Percentiles rank a stretch among this genome's conserved stretches.
phyloP scores from a whole-genome alignment of 1,140 invertebrate species.

The Leptopilina clavipes region DNA sequence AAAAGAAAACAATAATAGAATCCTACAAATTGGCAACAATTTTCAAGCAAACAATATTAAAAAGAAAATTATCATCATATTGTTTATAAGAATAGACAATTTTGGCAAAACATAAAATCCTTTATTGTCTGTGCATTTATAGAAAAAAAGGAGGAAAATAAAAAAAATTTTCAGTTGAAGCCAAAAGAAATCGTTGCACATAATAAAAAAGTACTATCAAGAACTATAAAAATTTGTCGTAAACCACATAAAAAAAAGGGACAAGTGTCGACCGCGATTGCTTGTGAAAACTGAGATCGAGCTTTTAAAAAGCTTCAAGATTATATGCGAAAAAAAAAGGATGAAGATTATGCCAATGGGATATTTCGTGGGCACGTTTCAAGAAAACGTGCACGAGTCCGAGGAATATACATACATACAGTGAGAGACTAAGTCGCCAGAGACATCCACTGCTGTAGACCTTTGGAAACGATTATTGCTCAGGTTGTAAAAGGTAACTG shows the following conservation, averaged over 20 bases:
- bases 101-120: too few relatives aligned
- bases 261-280: not conserved
- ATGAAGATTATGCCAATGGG: constrained; percentile 10
- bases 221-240: not conserved
- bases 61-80: too few relatives aligned
- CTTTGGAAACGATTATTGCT: constrained; percentile 63
- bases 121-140: too few relatives aligned
- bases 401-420: constrained; percentile 17
- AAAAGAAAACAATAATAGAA: too few relatives aligned
- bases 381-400: constrained; percentile 19
- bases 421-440: constrained; percentile 25
- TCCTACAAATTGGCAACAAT: too few relatives aligned
- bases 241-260: not conserved
- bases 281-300: not conserved
- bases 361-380: constrained; percentile 18
- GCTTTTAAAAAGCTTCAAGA: not conserved
- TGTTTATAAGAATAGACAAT: too few relatives aligned
- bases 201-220: constrained; percentile 1
- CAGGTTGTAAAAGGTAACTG: constrained; percentile 64
- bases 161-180: too few relatives aligned
- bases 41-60: too few relatives aligned
- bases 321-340: not conserved
- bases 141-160: too few relatives aligned
- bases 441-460: constrained; percentile 50
- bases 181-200: not conserved